Conservation (phyloP, 2,797 vertebrate species). For the Argyrosomus regius region DNA sequence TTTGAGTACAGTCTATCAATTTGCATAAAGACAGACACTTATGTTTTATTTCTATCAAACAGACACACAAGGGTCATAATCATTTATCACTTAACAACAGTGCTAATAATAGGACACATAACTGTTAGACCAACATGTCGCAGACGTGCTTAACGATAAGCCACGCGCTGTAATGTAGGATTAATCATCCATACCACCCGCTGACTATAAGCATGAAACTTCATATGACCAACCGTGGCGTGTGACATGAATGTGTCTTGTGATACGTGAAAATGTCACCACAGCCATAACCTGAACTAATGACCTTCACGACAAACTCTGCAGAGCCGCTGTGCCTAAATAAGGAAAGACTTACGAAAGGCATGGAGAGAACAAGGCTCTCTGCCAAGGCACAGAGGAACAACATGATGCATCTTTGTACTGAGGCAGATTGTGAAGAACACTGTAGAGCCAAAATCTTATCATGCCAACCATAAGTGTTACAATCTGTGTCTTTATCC, state of each 20-base stretch:
- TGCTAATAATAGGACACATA: not conserved
- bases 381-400: slow-evolving; percentile 17
- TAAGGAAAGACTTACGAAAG: slow-evolving; percentile 60
- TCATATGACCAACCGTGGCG: not conserved
- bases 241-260: slow-evolving; percentile 33
- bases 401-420: not conserved
- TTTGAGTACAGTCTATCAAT: not conserved
- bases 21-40: not conserved
- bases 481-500: not conserved
- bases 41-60: no score
- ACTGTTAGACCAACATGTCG: not conserved
- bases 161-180: not conserved
- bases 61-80: not conserved
- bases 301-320: slow-evolving; percentile 63
- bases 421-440: not conserved
- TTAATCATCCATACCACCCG: not conserved
- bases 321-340: slow-evolving; percentile 67
- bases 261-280: slow-evolving; percentile 56
- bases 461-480: not conserved
- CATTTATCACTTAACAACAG: not conserved
- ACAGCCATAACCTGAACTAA: slow-evolving; percentile 31
- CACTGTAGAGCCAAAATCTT: not conserved
- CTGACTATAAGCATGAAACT: slow-evolving; percentile 2
- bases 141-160: not conserved
- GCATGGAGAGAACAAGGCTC: slow-evolving; percentile 14